A percentile compares a stretch with the other conserved stretches of the same genome.
phyloP scores from a whole-genome alignment of 2,888 invertebrate genomes.

The Apotomis turbidana region DNA sequence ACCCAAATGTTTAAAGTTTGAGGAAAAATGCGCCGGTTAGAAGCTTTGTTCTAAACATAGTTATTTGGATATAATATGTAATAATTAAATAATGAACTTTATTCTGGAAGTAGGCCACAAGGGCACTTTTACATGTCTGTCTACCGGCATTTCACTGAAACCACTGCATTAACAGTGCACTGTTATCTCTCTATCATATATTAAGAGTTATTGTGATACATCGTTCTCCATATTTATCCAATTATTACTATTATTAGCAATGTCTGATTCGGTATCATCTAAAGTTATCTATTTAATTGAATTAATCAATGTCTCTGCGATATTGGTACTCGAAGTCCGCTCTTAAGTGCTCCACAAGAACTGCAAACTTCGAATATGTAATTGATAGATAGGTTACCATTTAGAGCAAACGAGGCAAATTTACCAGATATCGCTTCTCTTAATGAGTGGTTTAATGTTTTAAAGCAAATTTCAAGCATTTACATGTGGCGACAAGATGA shows the following conservation, averaged over 20 bases:
- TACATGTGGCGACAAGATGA: slow-evolving; percentile 23
- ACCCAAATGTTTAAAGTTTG: background rate
- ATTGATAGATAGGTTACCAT: slow-evolving; percentile 26
- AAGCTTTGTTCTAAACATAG: background rate
- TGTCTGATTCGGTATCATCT: background rate
- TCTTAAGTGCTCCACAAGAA: slow-evolving; percentile 18
- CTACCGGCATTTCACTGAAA: too few species aligned
- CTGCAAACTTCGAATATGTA: slow-evolving; percentile 10
- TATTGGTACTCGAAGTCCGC: background rate
- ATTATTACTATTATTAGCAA: too few species aligned
- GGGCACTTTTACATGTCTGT: too few species aligned
- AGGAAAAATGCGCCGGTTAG: background rate
- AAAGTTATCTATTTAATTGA: slow-evolving; percentile 9
- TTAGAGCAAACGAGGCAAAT: slow-evolving; percentile 2
- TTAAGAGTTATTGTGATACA: too few species aligned
- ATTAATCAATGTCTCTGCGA: slow-evolving; percentile 13
- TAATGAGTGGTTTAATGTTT: background rate
- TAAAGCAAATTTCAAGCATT: slow-evolving; percentile 7
- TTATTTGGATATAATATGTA: too few species aligned
- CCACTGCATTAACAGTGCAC: too few species aligned
- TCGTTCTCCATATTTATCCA: too few species aligned
- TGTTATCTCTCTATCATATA: too few species aligned
- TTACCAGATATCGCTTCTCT: background rate
- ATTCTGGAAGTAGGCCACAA: too few species aligned
- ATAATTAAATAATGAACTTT: too few species aligned